These are phyloP conservation scores for Drosophila elegans DNA, from an alignment of 1,140 invertebrate genomes.

Conservation along the genomic window DNA sequence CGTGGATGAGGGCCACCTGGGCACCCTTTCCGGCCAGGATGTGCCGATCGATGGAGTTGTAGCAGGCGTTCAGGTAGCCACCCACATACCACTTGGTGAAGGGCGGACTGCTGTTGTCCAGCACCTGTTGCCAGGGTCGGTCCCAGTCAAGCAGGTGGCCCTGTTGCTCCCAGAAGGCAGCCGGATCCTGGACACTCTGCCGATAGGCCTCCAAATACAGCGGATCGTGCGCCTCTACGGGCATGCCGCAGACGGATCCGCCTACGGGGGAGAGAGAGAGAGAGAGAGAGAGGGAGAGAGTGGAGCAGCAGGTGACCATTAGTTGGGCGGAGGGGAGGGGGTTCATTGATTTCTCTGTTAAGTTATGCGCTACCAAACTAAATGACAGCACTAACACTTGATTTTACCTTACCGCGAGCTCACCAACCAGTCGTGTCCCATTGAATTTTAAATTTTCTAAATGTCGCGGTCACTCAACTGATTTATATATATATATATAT, in stretches of 20 bases:
- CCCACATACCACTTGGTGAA: constrained; percentile 97
- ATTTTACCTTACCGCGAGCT: background rate
- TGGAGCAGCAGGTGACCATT: background rate
- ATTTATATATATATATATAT: constrained; percentile 10
- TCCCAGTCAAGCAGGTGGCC: constrained; percentile 91
- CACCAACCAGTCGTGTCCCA: constrained; percentile 17
- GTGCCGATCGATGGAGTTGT: constrained; percentile 96
- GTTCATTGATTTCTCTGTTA: background rate
- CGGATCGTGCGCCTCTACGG: constrained; percentile 63
- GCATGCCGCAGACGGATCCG: constrained; percentile 55
- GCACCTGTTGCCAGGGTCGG: constrained; percentile 91
- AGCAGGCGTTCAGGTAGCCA: constrained; percentile 95
- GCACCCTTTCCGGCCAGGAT: constrained; percentile 91
- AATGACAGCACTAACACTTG: constrained; percentile 34
- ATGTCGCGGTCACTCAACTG: constrained; percentile 53
- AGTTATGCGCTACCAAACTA: constrained; percentile 21
- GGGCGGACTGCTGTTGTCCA: constrained; percentile 93
- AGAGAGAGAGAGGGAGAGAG: background rate
- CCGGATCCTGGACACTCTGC: constrained; percentile 90
- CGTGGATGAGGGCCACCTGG: constrained; percentile 93
- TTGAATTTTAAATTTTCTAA: constrained; percentile 60
- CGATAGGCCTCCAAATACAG: constrained; percentile 89
- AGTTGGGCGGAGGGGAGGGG: background rate
- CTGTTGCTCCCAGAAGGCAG: constrained; percentile 94
- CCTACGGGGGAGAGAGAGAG: constrained; percentile 9